Percentiles rank a stretch among this genome's conserved stretches.
phyloP scores from a whole-genome alignment of 2,797 vertebrate species.

The Pipistrellus nathusii region DNA sequence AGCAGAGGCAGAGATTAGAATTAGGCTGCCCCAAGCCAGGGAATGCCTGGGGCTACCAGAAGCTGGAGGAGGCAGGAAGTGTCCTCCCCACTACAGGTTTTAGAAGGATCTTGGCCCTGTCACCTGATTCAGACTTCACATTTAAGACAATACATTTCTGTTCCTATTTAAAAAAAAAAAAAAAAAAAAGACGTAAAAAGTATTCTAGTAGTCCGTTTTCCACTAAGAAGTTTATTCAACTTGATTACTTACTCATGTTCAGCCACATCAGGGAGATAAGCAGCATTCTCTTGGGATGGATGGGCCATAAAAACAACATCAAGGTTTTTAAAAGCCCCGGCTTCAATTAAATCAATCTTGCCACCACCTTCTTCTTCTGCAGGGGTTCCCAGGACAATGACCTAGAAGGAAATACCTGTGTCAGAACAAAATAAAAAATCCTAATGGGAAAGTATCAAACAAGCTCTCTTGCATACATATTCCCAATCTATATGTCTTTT shows the following conservation, averaged over 20 bases:
- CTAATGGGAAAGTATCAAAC: slow-evolving; percentile 14
- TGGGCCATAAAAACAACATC: slow-evolving; percentile 96
- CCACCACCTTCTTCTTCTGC: slow-evolving; percentile 94
- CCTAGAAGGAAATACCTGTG: slow-evolving; percentile 82
- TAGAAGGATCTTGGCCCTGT: not conserved
- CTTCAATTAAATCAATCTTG: slow-evolving; percentile 92
- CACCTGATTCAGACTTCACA: not conserved
- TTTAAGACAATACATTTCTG: not conserved
- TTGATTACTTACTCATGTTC: slow-evolving; percentile 89
- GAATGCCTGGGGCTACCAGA: not conserved
- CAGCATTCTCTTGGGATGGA: slow-evolving; percentile 91
- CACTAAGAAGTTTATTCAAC: not conserved
- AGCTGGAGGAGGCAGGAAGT: not conserved
- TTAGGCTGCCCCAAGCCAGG: not conserved
- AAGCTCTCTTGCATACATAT: not conserved
- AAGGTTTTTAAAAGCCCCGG: slow-evolving; percentile 91
- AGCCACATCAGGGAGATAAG: slow-evolving; percentile 90
- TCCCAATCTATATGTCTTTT: slow-evolving; percentile 31
- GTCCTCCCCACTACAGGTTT: not conserved
- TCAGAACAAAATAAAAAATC: slow-evolving; percentile 62
- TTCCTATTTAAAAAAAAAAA: not conserved
- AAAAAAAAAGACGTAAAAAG: not conserved
- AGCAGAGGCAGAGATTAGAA: not conserved
- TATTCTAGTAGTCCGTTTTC: not conserved
- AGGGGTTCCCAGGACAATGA: slow-evolving; percentile 94